phyloP scores from a whole-genome alignment of 2,113 vertebrate species.

The Grus americana region DNA sequence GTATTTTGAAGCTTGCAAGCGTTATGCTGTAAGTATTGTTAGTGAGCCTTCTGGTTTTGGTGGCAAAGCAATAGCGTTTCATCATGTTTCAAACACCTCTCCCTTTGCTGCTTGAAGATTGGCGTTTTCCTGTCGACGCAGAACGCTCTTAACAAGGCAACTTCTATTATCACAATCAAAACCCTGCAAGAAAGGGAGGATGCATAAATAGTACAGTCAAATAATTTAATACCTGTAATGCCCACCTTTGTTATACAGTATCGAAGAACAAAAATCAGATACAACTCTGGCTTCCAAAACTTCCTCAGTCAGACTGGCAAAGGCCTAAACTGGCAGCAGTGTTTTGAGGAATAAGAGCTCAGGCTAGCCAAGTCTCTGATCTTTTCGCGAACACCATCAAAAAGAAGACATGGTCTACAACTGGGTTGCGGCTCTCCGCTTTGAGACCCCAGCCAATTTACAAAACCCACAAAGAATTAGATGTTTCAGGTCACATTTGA shows the following conservation, averaged over 20 bases:
- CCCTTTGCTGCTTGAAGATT: background rate
- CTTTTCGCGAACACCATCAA: background rate
- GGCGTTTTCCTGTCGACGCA: background rate
- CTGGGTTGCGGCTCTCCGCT: background rate
- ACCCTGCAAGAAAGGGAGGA: background rate
- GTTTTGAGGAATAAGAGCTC: background rate
- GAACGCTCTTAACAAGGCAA: background rate
- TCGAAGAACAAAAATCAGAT: background rate
- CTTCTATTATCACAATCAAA: background rate
- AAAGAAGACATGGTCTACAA: background rate
- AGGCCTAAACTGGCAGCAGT: background rate
- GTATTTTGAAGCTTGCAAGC: background rate
- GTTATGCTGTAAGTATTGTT: background rate
- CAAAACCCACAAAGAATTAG: background rate
- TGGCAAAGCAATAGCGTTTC: background rate
- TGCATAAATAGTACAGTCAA: background rate
- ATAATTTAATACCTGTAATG: background rate
- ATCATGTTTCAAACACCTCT: background rate
- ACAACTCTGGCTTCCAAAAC: background rate
- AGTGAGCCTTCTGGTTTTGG: background rate
- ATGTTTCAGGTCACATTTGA: background rate
- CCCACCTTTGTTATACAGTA: background rate
- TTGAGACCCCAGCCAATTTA: background rate
- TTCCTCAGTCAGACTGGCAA: background rate
- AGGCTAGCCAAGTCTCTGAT: too few species aligned